These are phyloP conservation scores for Anguilla obscura DNA, from an alignment of 2,797 vertebrate genomes.

Conservation along the genomic window DNA sequence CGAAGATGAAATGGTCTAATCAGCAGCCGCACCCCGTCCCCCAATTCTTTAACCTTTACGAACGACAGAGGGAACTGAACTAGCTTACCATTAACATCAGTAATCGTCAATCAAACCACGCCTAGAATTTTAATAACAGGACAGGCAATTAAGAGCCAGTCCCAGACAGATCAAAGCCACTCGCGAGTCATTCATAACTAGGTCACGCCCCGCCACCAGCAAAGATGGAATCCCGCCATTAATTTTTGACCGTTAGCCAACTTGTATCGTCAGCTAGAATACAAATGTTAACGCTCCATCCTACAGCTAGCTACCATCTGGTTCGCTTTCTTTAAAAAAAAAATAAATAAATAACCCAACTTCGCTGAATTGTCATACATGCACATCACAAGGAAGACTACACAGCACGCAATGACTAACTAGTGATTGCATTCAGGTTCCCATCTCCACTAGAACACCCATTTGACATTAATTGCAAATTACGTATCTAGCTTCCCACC, in stretches of 20 bases:
- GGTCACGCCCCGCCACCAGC: constrained; percentile 28
- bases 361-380: no score
- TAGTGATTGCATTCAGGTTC: background rate
- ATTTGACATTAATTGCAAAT: no score
- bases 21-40: constrained; percentile 6
- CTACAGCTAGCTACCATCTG: background rate
- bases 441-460: no score
- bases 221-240: constrained; percentile 16
- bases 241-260: constrained; percentile 9
- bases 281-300: background rate
- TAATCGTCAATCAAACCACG: background rate
- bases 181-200: constrained; percentile 25
- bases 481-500: background rate
- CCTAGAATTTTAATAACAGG: background rate
- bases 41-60: background rate
- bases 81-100: background rate
- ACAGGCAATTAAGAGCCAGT: background rate
- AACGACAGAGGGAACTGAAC: background rate
- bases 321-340: background rate
- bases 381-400: no score
- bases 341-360: no score
- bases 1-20: constrained; percentile 6
- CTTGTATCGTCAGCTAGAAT: background rate
- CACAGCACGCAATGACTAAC: background rate
- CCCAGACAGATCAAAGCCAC: constrained; percentile 62